These are phyloP conservation scores for Arion vulgaris DNA, from an alignment of 1,140 invertebrate genomes.

Conservation along the genomic window DNA sequence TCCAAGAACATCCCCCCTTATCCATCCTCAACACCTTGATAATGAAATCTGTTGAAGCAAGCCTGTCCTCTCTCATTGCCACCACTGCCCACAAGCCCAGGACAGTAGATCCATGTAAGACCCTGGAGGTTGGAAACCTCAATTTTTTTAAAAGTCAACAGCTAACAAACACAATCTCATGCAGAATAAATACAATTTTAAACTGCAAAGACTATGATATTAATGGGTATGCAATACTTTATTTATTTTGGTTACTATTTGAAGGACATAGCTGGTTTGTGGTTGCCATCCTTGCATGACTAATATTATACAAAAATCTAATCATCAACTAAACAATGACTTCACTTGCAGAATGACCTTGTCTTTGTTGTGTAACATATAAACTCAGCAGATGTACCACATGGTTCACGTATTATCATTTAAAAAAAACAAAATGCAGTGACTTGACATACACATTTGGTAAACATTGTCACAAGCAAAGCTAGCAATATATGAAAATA, in stretches of 20 bases:
- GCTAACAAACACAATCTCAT: too few species aligned
- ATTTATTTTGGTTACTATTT: constrained; percentile 40
- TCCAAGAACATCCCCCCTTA: too few species aligned
- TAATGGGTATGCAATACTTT: constrained; percentile 42
- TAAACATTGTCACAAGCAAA: too few species aligned
- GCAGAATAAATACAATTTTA: too few species aligned
- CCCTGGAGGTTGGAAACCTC: too few species aligned
- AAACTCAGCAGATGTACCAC: constrained; percentile 9
- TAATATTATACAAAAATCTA: neutral
- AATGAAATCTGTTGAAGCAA: too few species aligned
- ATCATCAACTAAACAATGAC: neutral
- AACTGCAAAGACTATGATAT: neutral
- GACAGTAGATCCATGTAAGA: too few species aligned
- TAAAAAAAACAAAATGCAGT: neutral
- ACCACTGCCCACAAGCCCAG: too few species aligned
- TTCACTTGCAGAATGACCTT: neutral
- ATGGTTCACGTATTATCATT: neutral
- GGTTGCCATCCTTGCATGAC: constrained; percentile 35
- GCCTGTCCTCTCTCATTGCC: too few species aligned
- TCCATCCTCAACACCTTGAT: too few species aligned
- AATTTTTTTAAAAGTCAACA: too few species aligned
- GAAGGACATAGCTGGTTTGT: constrained; percentile 37
- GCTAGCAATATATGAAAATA: neutral
- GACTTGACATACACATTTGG: neutral
- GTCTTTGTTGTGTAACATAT: neutral